Conservation (phyloP, 2,888 invertebrate species). For the Lycia hirtaria region DNA sequence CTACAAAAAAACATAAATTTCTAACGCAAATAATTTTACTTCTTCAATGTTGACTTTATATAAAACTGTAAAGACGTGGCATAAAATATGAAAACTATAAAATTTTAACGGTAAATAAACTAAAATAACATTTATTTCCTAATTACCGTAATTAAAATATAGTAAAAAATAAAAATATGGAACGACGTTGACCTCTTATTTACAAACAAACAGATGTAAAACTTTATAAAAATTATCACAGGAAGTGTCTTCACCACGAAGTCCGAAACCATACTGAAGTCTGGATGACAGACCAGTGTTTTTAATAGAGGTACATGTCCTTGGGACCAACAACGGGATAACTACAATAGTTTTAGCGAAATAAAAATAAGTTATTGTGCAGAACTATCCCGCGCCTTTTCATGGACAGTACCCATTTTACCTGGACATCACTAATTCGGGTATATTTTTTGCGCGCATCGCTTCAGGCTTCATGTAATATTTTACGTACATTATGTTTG, state of each 20-base stretch:
- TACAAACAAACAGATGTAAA: constrained; percentile 64
- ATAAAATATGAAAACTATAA: too few species aligned
- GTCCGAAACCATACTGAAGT: constrained; percentile 79
- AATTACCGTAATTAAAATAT: background rate
- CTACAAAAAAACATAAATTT: too few species aligned
- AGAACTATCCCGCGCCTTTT: constrained; percentile 52
- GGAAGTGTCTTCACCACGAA: constrained; percentile 69
- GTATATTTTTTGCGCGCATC: constrained; percentile 53
- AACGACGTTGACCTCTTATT: constrained; percentile 49
- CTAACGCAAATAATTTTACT: too few species aligned
- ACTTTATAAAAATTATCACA: constrained; percentile 38
- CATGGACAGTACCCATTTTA: constrained; percentile 48
- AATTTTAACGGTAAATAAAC: too few species aligned
- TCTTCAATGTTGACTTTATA: too few species aligned
- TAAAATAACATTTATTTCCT: background rate
- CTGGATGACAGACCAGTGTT: constrained; percentile 74
- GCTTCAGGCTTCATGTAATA: constrained; percentile 59
- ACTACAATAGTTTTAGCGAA: constrained; percentile 48
- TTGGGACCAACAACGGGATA: constrained; percentile 59
- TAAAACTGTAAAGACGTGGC: too few species aligned
- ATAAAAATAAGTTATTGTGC: constrained; percentile 67
- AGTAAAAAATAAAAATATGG: constrained; percentile 30
- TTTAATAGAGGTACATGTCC: constrained; percentile 72
- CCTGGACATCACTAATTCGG: constrained; percentile 52
- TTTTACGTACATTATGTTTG: constrained; percentile 68